phyloP scores from a whole-genome alignment of 2,888 invertebrate species.

The Papilio demoleus region DNA sequence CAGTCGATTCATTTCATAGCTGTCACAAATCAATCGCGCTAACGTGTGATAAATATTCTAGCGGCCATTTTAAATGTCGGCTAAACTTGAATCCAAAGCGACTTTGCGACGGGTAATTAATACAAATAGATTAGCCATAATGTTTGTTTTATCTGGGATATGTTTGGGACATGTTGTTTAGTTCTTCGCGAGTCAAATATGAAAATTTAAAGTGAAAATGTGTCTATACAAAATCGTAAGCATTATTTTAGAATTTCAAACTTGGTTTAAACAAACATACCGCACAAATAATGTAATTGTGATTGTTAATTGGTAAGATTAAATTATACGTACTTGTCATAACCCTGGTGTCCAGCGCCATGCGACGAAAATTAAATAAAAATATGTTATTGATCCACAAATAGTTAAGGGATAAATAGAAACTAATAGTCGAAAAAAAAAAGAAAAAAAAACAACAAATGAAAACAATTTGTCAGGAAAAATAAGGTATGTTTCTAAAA shows the following conservation, averaged over 20 bases:
- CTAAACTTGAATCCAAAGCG: conserved; percentile 41
- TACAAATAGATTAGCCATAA: conserved; percentile 35
- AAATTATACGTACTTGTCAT: too few species aligned
- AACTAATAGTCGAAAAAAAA: too few species aligned
- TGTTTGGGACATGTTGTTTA: background rate
- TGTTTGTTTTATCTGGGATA: background rate
- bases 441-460: too few species aligned
- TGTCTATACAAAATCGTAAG: background rate
- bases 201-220: background rate
- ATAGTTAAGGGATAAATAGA: background rate
- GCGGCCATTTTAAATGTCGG: conserved; percentile 35
- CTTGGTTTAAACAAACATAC: background rate
- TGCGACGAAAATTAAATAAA: too few species aligned
- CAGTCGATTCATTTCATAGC: conserved; percentile 29
- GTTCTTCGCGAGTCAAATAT: background rate
- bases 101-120: conserved; percentile 40
- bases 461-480: too few species aligned
- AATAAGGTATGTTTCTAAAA: too few species aligned
- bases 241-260: background rate
- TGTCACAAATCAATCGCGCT: conserved; percentile 39
- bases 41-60: conserved; percentile 37
- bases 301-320: too few species aligned
- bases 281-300: background rate
- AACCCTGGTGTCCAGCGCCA: too few species aligned
- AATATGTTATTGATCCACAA: background rate